A percentile compares a stretch with the other conserved stretches of the same genome.
phyloP scores from a whole-genome alignment of 2,797 vertebrate species.

The Salarias fasciatus region DNA sequence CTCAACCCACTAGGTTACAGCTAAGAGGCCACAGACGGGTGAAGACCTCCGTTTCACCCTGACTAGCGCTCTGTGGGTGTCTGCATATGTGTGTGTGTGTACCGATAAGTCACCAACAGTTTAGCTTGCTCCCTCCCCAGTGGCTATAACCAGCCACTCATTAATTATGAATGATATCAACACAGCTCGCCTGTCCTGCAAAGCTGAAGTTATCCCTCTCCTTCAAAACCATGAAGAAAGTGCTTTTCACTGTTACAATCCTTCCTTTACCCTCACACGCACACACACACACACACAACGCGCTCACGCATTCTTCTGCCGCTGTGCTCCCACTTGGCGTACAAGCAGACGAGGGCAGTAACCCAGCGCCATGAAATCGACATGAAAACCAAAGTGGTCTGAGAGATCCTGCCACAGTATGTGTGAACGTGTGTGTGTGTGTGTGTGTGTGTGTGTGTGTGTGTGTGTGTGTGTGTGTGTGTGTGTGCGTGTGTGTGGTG shows the following conservation, averaged over 20 bases:
- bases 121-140: conserved; percentile 50
- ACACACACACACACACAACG: conserved; percentile 14
- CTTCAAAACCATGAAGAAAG: conserved; percentile 69
- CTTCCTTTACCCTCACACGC: conserved; percentile 34
- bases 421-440: conserved; percentile 14
- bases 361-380: conserved; percentile 54
- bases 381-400: conserved; percentile 62
- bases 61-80: conserved; percentile 30
- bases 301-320: conserved; percentile 44
- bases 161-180: conserved; percentile 75
- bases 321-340: conserved; percentile 56
- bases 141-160: conserved; percentile 28
- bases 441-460: not conserved
- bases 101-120: conserved; percentile 53
- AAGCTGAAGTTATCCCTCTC: conserved; percentile 50
- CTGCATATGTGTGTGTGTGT: conserved; percentile 22
- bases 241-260: conserved; percentile 70
- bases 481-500: conserved; percentile 1
- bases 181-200: conserved; percentile 50
- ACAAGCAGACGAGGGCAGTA: conserved; percentile 49
- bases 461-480: not conserved
- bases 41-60: conserved; percentile 63
- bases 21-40: conserved; percentile 58
- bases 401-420: conserved; percentile 31
- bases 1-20: conserved; percentile 35